A percentile compares a stretch with the other conserved stretches of the same genome.
phyloP scores from a whole-genome alignment of 2,797 vertebrate genomes.

The Antennarius maculatus region DNA sequence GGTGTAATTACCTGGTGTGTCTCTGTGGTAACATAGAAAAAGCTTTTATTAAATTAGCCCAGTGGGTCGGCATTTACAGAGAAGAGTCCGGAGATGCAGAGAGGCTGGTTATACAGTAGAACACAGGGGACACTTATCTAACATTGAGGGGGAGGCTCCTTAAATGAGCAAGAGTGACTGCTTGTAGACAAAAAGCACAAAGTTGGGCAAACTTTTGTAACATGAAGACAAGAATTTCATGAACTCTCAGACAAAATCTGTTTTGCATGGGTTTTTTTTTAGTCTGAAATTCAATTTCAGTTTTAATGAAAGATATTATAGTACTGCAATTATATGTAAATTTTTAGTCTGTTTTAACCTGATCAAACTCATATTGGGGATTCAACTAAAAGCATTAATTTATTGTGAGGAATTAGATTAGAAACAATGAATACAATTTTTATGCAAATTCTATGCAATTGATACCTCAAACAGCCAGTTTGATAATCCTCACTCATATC shows the following conservation, averaged over 20 bases:
- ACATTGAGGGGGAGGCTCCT: slow-evolving; percentile 12
- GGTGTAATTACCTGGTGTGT: slow-evolving; percentile 76
- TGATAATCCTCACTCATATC: too few relatives aligned
- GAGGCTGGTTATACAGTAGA: slow-evolving; percentile 49
- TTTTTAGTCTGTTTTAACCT: too few relatives aligned
- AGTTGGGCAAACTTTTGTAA: slow-evolving; percentile 25
- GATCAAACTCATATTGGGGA: too few relatives aligned
- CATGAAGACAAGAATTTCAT: not conserved
- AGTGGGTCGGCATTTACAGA: slow-evolving; percentile 69
- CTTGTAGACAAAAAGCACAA: slow-evolving; percentile 6
- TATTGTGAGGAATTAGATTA: too few relatives aligned
- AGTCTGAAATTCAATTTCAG: too few relatives aligned
- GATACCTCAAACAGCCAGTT: too few relatives aligned
- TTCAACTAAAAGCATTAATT: too few relatives aligned
- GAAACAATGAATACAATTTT: too few relatives aligned
- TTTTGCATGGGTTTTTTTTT: too few relatives aligned
- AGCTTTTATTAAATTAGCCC: slow-evolving; percentile 78
- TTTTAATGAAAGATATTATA: too few relatives aligned
- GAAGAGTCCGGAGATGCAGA: slow-evolving; percentile 59
- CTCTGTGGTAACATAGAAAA: slow-evolving; percentile 67
- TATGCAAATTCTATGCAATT: too few relatives aligned
- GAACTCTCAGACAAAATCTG: not conserved
- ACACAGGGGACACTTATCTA: slow-evolving; percentile 29
- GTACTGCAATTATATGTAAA: too few relatives aligned
- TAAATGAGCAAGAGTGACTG: slow-evolving; percentile 18